Conservation (phyloP, 2,113 vertebrate genomes). For the Mystacornis crossleyi region DNA sequence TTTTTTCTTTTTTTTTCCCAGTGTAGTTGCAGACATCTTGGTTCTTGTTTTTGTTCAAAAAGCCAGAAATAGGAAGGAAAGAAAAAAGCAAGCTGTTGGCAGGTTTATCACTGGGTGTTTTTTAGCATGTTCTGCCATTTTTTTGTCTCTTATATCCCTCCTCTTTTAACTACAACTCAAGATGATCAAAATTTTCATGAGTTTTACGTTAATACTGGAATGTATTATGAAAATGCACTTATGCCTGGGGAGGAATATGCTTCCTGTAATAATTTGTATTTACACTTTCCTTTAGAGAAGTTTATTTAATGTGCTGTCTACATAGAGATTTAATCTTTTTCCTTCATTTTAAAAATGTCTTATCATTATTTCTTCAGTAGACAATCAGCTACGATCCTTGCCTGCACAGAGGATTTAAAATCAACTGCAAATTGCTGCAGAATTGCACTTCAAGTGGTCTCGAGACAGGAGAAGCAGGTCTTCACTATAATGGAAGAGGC, state of each 20-base stretch:
- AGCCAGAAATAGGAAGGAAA: constrained; percentile 29
- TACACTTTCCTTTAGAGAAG: not conserved
- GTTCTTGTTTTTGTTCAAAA: constrained; percentile 18
- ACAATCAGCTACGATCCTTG: constrained; percentile 71
- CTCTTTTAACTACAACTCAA: not conserved
- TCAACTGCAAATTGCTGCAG: constrained; percentile 63
- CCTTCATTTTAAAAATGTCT: constrained; percentile 22
- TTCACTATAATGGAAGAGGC: constrained; percentile 89
- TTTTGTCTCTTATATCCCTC: not conserved
- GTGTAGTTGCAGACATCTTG: constrained; percentile 16
- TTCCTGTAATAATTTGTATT: not conserved
- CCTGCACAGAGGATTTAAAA: constrained; percentile 72
- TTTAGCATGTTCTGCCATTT: constrained; percentile 1
- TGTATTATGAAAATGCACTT: not conserved
- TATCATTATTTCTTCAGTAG: constrained; percentile 49
- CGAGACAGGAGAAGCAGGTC: constrained; percentile 64
- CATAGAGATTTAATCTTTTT: not conserved
- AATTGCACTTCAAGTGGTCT: constrained; percentile 71
- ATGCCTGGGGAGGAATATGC: not conserved
- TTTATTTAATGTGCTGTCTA: not conserved
- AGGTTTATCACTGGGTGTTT: constrained; percentile 14
- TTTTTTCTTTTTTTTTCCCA: too few species aligned
- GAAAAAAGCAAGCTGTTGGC: constrained; percentile 38
- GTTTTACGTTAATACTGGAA: not conserved
- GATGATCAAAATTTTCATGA: not conserved